A percentile compares a stretch with the other conserved stretches of the same genome.
phyloP scores from a whole-genome alignment of 2,888 invertebrate genomes.

The Acrobeloides nanus region DNA sequence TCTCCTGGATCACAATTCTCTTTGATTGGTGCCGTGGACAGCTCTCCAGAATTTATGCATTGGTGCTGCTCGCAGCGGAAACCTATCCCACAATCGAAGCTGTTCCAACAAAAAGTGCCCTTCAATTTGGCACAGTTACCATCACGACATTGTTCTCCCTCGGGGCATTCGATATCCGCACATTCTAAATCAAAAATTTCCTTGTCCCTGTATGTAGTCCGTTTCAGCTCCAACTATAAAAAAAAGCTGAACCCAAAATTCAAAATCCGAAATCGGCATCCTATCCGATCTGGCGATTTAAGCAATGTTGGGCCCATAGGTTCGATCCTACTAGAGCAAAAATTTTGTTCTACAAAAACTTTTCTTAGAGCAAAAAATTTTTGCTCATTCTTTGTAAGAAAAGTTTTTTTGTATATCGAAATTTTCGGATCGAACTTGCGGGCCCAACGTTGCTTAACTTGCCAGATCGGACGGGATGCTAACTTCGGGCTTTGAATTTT shows the following conservation, averaged over 20 bases:
- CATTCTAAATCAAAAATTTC: slow-evolving; percentile 27
- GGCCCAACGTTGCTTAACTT: too few species aligned
- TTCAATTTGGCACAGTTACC: slow-evolving; percentile 36
- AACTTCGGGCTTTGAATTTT: too few species aligned
- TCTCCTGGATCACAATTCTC: slow-evolving; percentile 30
- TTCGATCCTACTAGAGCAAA: too few species aligned
- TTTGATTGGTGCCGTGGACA: slow-evolving; percentile 6
- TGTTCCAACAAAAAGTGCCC: slow-evolving; percentile 37
- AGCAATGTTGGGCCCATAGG: too few species aligned
- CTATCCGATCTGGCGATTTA: too few species aligned
- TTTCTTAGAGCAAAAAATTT: background rate
- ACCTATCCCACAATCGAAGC: slow-evolving; percentile 40
- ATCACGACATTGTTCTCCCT: slow-evolving; percentile 37
- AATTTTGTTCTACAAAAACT: slow-evolving; percentile 4
- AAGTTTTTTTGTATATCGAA: too few species aligned
- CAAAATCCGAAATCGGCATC: too few species aligned
- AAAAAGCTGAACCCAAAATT: too few species aligned
- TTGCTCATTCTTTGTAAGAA: too few species aligned
- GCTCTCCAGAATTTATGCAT: background rate
- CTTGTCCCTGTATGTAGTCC: slow-evolving; percentile 7
- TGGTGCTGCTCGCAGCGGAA: slow-evolving; percentile 5
- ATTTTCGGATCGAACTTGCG: too few species aligned
- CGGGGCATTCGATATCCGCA: slow-evolving; percentile 33
- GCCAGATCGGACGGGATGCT: too few species aligned
- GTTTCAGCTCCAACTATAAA: background rate